Evolutionary conservation across 2,113 vertebrate species (phyloP), one percentile per base, ranked within the genome.

Genomic region (Neodontobutis hainanensis): DNA sequence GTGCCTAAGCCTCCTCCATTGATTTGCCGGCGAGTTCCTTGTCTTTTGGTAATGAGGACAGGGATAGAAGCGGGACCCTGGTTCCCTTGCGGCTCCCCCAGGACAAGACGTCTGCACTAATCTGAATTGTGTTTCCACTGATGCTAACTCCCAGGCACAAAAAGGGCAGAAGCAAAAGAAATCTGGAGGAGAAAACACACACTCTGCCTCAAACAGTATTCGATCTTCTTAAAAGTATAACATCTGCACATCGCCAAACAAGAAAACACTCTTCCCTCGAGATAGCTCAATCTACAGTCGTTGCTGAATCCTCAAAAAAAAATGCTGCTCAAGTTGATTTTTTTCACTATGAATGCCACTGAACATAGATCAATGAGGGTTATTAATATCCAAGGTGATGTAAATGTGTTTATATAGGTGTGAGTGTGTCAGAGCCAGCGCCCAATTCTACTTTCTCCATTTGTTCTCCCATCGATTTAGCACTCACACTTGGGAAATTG

Each of bases 41-140:
- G 91, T 93, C 90, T 90, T 78, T 66, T 69, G 68, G 78, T 91
- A 92, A 93, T 90, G 89, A 92, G 91, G 89, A 90, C 89, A 89
- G 89, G 80, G 85, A 92, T 79, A 75, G 83, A 85, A 83, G 82
- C 73, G 38, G 81, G 85, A 91, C 85, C 88, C 84, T 76, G 72
- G 78, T 84, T 53, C 27, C 87, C 80, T 78, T 61, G 56, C 69
- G 36, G 66, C 67, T 89, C 87, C 88, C 89, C 43, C 15, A 80
- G 87, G 89, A 88, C 73, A 60, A 81, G 73, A 75, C 83, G 77
- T 73, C 84, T 60, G 83, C 88, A 77, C 88, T 91, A 90, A 89
- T 92, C 92, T 89, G 78, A 83, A 84, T 78, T 85, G 85, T 81
- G 80, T 85, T 89, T 82, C 86, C 80, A 84, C 68, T 71, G 64